Percentiles rank a stretch among this genome's conserved stretches.
phyloP scores from a whole-genome alignment of 2,113 vertebrate species.

The Corvus cornix region DNA sequence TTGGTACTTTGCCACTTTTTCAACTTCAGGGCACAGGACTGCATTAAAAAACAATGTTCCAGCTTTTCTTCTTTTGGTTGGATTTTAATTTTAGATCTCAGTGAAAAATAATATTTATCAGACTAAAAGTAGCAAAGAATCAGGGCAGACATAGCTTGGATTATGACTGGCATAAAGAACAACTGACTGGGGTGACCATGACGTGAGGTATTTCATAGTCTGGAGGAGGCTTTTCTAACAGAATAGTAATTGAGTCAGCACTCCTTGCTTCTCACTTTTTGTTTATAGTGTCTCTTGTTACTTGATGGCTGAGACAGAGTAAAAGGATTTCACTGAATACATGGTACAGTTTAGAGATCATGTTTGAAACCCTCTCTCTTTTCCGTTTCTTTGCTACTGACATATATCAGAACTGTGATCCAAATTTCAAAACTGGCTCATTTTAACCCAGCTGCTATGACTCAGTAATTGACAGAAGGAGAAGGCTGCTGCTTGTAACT shows the following conservation, averaged over 20 bases:
- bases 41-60: background rate
- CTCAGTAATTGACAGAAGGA: background rate
- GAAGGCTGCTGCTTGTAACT: background rate
- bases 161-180: background rate
- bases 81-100: background rate
- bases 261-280: background rate
- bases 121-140: background rate
- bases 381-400: background rate
- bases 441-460: background rate
- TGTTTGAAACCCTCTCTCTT: background rate
- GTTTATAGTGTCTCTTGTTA: background rate
- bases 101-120: background rate
- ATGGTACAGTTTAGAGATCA: background rate
- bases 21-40: background rate
- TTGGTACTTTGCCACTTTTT: background rate
- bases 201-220: background rate
- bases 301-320: background rate
- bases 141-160: background rate
- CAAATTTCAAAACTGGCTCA: background rate
- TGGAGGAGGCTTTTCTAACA: background rate
- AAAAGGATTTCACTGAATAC: background rate
- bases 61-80: background rate
- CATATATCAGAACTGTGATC: background rate
- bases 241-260: background rate
- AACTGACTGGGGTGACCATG: background rate